Conservation (phyloP, 2,888 invertebrate species). For the Xanthorhoe designata region DNA sequence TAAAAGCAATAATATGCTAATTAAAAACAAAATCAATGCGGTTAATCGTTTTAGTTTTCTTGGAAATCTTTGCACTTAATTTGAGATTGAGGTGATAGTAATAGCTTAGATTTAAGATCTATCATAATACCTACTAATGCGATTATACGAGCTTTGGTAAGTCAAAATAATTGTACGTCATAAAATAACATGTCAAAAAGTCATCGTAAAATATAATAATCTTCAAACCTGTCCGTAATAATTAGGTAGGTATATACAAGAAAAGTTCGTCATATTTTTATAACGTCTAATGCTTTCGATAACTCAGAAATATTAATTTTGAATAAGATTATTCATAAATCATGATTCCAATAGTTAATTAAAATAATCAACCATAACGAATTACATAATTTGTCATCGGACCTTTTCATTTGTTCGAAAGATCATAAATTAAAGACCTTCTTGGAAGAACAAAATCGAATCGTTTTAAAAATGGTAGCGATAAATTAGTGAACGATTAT, state of each 20-base stretch:
- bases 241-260: conserved; percentile 1
- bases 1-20: conserved; percentile 43
- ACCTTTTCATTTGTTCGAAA: conserved; percentile 59
- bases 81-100: neutral
- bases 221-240: neutral
- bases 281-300: neutral
- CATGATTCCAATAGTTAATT: conserved; percentile 65
- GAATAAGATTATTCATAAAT: conserved; percentile 40
- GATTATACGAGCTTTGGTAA: neutral
- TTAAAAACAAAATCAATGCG: conserved; percentile 41
- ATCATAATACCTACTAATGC: neutral
- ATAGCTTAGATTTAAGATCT: neutral
- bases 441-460: conserved; percentile 63
- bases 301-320: conserved; percentile 23
- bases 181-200: conserved; percentile 3
- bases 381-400: conserved; percentile 81
- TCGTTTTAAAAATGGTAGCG: conserved; percentile 51
- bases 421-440: conserved; percentile 73
- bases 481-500: conserved; percentile 59
- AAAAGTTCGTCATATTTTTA: neutral
- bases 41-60: conserved; percentile 15
- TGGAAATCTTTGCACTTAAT: conserved; percentile 2
- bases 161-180: neutral
- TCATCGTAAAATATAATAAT: conserved; percentile 8
- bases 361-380: conserved; percentile 73